phyloP scores from a whole-genome alignment of 2,113 vertebrate species.

The Benitochromis conjunctus region DNA sequence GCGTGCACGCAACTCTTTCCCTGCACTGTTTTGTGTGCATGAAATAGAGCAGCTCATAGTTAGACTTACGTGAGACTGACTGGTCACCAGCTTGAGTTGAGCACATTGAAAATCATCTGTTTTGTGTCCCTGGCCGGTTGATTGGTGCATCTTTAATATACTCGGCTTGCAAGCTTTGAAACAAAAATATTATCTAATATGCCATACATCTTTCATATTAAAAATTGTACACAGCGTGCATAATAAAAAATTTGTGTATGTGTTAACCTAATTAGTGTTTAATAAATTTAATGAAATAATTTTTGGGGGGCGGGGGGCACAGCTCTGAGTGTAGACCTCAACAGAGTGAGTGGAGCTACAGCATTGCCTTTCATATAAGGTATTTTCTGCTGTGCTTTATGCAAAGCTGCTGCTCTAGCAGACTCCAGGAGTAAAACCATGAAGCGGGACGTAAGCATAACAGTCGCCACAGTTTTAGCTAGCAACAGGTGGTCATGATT shows the following conservation, averaged over 20 bases:
- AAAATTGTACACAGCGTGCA: too few species aligned
- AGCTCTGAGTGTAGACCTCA: too few species aligned
- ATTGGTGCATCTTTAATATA: not conserved
- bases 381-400: not conserved
- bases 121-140: not conserved
- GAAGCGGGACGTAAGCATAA: not conserved
- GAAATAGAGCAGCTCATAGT: not conserved
- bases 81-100: not conserved
- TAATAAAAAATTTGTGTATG: too few species aligned
- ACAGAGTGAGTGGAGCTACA: too few species aligned
- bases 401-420: not conserved
- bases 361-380: too few species aligned
- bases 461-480: not conserved
- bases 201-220: too few species aligned
- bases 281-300: too few species aligned
- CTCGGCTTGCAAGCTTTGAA: not conserved
- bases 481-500: not conserved
- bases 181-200: not conserved
- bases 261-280: too few species aligned
- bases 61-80: not conserved
- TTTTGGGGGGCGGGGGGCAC: too few species aligned
- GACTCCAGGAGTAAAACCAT: not conserved
- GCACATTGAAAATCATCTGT: not conserved
- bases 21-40: not conserved
- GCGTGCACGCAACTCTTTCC: not conserved